These are phyloP conservation scores for Drosophila nikananu DNA, from an alignment of 1,140 invertebrate genomes.

Conservation along the genomic window DNA sequence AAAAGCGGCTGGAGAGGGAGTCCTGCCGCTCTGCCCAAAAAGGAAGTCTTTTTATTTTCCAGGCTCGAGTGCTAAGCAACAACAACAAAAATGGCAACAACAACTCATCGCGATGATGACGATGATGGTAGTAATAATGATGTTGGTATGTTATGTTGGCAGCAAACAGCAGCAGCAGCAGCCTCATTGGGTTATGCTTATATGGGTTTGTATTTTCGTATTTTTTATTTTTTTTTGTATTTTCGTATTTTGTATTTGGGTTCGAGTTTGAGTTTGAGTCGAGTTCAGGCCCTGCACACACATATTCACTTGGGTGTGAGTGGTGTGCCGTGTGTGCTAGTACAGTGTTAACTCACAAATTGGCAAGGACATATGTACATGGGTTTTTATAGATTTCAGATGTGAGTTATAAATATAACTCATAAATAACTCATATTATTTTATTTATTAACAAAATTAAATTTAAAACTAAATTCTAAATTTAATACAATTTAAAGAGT, in stretches of 20 bases:
- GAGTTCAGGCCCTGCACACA: constrained; percentile 18
- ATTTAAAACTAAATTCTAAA: background rate
- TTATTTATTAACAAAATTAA: too few species aligned
- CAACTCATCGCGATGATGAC: constrained; percentile 50
- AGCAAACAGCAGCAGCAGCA: constrained; percentile 40
- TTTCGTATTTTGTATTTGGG: constrained; percentile 29
- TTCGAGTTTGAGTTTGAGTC: constrained; percentile 33
- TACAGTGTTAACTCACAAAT: constrained; percentile 11
- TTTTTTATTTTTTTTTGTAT: background rate
- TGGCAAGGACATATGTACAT: background rate
- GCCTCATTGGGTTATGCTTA: constrained; percentile 73
- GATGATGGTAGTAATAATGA: constrained; percentile 54
- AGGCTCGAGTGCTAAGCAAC: constrained; percentile 43
- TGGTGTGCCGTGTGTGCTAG: constrained; percentile 11
- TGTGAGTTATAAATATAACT: background rate
- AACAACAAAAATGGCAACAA: constrained; percentile 24
- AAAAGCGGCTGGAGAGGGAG: constrained; percentile 16
- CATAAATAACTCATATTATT: too few species aligned
- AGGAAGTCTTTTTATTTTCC: constrained; percentile 64
- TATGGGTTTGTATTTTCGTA: constrained; percentile 44
- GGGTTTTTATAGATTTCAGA: background rate
- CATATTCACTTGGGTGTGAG: constrained; percentile 8
- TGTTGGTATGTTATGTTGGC: constrained; percentile 43
- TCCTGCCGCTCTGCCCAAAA: constrained; percentile 39
- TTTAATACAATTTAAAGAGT: too few species aligned